Conservation (phyloP, 2,113 vertebrate genomes). For the Tragelaphus imberbis region DNA sequence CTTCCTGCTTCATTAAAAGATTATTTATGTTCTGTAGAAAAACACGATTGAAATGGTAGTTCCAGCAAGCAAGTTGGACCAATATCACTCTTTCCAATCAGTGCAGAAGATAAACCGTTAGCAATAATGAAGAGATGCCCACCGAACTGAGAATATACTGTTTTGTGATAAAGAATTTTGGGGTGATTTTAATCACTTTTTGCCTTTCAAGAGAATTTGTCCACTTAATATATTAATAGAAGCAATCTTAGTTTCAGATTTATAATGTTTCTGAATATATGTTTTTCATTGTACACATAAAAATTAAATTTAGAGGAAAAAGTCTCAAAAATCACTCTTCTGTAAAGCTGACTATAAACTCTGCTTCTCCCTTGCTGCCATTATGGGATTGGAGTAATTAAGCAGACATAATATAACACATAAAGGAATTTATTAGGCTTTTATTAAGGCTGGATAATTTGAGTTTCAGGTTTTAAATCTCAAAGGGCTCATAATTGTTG, state of each 20-base stretch:
- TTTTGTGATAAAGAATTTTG: not conserved
- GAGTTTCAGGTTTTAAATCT: slow-evolving; percentile 65
- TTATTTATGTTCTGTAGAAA: not conserved
- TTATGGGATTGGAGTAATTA: slow-evolving; percentile 59
- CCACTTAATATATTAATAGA: not conserved
- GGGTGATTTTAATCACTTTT: slow-evolving; percentile 9
- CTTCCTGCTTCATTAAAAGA: slow-evolving; percentile 5
- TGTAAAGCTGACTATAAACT: slow-evolving; percentile 36
- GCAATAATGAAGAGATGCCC: not conserved
- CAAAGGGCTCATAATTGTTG: slow-evolving; percentile 57
- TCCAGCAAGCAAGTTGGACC: not conserved
- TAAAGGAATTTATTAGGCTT: slow-evolving; percentile 57
- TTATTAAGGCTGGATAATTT: slow-evolving; percentile 63
- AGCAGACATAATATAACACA: slow-evolving; percentile 44
- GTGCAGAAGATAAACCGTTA: not conserved
- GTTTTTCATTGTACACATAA: not conserved
- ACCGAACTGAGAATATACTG: not conserved
- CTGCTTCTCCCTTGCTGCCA: slow-evolving; percentile 5
- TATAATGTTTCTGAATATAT: slow-evolving; percentile 14
- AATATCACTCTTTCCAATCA: not conserved
- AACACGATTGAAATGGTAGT: not conserved
- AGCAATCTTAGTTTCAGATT: not conserved
- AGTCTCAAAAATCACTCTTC: not conserved
- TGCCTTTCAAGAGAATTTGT: slow-evolving; percentile 8
- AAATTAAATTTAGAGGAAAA: slow-evolving; percentile 17